Evolutionary conservation across 2,113 vertebrate genomes (phyloP).

Genomic region (Chloropsis cyanopogon): DNA sequence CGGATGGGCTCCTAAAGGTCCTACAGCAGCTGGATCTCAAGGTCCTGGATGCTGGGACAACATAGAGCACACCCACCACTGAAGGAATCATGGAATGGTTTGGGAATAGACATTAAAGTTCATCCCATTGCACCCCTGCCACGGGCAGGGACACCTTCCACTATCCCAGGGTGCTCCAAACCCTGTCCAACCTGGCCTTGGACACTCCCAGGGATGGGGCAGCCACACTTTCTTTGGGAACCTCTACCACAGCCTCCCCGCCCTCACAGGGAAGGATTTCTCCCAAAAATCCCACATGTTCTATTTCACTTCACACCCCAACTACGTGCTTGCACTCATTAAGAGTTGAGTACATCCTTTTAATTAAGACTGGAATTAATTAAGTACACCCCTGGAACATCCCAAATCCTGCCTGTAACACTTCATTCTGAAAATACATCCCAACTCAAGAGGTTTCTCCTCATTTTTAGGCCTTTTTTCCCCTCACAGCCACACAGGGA

Average conservation of each 20-base stretch:
- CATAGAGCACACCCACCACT: neutral
- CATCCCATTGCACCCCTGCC: too few relatives aligned
- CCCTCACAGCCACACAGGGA: neutral
- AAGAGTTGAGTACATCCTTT: neutral
- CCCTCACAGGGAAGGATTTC: neutral
- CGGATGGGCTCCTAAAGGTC: neutral
- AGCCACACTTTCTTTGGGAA: neutral
- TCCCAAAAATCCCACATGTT: neutral
- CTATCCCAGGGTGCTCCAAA: accelerated
- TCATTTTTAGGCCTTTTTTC: neutral
- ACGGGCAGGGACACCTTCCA: neutral
- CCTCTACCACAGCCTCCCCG: neutral
- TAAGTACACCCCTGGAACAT: neutral
- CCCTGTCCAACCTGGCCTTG: accelerated
- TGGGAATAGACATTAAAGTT: neutral
- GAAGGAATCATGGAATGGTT: neutral
- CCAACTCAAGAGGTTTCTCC: neutral
- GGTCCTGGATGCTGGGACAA: neutral
- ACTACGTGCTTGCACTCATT: accelerated
- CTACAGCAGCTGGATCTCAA: accelerated
- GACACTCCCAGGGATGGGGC: neutral
- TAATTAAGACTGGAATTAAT: neutral
- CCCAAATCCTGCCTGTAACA: neutral
- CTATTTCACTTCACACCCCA: neutral
- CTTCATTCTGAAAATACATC: neutral